Percentiles rank a stretch among this genome's conserved stretches.
Evolutionary conservation across 2,888 invertebrate genomes (phyloP).

Genomic region (Spodoptera exigua): DNA sequence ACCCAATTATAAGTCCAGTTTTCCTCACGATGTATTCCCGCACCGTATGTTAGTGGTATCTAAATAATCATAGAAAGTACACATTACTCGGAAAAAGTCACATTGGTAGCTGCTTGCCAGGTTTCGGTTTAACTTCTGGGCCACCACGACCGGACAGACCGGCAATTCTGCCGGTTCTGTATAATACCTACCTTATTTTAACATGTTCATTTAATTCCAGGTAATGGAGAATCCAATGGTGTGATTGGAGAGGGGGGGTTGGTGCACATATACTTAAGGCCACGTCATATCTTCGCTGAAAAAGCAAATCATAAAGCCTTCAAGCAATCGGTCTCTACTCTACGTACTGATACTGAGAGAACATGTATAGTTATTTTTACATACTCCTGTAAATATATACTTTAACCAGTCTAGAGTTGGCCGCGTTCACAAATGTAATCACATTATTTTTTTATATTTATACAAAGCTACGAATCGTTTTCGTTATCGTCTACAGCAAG

Average conservation of each 20-base stretch:
- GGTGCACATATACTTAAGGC: constrained; percentile 74
- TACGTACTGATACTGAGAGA: constrained; percentile 47
- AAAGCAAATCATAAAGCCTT: constrained; percentile 50
- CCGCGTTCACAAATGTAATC: constrained; percentile 40
- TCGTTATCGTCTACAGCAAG: constrained; percentile 26
- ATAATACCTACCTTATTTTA: too few relatives aligned
- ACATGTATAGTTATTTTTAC: constrained; percentile 57
- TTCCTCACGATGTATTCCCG: too few relatives aligned
- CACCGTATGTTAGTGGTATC: too few relatives aligned
- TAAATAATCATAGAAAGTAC: too few relatives aligned
- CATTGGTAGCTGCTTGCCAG: too few relatives aligned
- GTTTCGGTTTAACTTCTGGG: too few relatives aligned
- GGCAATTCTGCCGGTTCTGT: too few relatives aligned
- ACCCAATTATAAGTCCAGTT: too few relatives aligned
- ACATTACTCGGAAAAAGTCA: too few relatives aligned
- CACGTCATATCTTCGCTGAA: constrained; percentile 61
- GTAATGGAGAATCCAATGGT: constrained; percentile 67
- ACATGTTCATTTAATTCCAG: constrained; percentile 55
- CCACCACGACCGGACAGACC: too few relatives aligned
- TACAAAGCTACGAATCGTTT: constrained; percentile 48
- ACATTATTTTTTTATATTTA: constrained; percentile 57
- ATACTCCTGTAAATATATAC: constrained; percentile 57
- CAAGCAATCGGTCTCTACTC: constrained; percentile 35
- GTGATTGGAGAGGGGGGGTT: constrained; percentile 67
- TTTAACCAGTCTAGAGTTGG: constrained; percentile 45